phyloP scores from a whole-genome alignment of 2,113 vertebrate species.

The Eulemur rufifrons region DNA sequence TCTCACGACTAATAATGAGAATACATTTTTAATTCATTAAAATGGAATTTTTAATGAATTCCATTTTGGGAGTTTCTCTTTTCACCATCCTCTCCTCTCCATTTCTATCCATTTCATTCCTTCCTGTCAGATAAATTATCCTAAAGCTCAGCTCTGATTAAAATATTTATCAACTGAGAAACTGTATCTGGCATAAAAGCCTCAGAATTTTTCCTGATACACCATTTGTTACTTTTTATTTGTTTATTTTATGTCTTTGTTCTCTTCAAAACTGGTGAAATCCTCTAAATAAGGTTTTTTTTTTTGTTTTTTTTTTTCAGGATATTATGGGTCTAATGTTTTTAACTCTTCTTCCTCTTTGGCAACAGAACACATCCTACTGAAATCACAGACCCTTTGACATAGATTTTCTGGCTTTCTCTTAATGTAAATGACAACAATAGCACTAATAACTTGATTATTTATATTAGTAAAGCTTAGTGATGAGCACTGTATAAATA shows the following conservation, averaged over 20 bases:
- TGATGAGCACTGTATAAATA: background rate
- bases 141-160: background rate
- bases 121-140: background rate
- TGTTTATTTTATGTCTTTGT: background rate
- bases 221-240: background rate
- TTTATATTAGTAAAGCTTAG: background rate
- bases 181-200: background rate
- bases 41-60: background rate
- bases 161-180: background rate
- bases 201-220: background rate
- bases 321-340: background rate
- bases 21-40: background rate
- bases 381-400: background rate
- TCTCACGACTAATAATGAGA: background rate
- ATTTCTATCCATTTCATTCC: background rate
- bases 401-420: background rate
- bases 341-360: background rate
- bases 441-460: background rate
- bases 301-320: too few species aligned
- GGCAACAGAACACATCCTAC: background rate
- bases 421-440: background rate
- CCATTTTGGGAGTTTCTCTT: background rate
- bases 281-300: background rate
- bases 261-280: background rate
- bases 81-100: background rate